Conservation (phyloP, 2,797 vertebrate genomes). For the Enteromius argenteus region DNA sequence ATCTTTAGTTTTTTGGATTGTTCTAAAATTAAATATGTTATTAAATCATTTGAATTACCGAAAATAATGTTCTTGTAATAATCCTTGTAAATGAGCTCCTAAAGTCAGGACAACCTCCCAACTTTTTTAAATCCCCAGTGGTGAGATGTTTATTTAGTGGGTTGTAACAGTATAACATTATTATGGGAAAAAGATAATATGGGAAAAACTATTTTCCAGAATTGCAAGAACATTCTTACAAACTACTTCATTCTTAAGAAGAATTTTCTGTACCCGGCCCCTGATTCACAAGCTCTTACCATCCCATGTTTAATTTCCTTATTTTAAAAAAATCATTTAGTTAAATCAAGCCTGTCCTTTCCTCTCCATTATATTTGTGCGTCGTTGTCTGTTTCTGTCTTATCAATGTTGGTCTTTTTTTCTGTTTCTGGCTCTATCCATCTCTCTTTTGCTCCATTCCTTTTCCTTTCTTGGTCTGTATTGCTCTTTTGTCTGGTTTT, state of each 20-base stretch:
- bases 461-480: constrained; percentile 27
- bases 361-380: constrained; percentile 15
- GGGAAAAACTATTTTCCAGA: background rate
- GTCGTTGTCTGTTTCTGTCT: constrained; percentile 24
- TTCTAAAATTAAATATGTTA: background rate
- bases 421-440: constrained; percentile 37
- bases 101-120: background rate
- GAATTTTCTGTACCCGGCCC: background rate
- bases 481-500: constrained; percentile 50
- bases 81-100: background rate
- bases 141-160: background rate
- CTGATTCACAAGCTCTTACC: background rate
- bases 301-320: constrained; percentile 3
- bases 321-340: background rate
- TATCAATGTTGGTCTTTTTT: constrained; percentile 24
- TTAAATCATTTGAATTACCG: background rate
- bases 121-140: background rate
- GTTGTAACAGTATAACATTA: background rate
- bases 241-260: background rate
- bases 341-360: constrained; percentile 24
- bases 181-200: background rate
- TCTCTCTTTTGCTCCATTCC: background rate
- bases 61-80: background rate
- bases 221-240: background rate
- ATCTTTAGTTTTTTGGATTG: background rate